Evolutionary conservation across 2,797 vertebrate species (phyloP), one percentile per base, ranked within the genome.

Genomic region (Labroides dimidiatus): DNA sequence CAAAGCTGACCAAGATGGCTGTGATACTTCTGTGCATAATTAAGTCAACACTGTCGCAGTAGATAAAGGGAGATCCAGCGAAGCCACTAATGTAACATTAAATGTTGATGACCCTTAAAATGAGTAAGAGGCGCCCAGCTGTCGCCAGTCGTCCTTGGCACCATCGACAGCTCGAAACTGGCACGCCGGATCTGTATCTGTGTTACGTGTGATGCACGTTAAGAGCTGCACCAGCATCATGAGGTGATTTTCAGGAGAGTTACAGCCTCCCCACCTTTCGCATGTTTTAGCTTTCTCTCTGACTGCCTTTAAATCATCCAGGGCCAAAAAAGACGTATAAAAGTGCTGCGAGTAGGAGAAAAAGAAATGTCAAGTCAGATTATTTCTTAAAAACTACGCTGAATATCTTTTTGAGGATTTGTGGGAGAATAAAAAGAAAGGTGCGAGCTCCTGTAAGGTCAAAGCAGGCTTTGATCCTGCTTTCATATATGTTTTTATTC

Each of bases 61-160:
- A 82, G 91, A 90, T 88, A 86, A 91, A 89, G 80, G 84, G 85
- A 82, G 79, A 80, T 64, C 79, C 82, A 75, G 78, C 44, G 77
- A 88, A 86, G 86, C 85, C 82, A 43, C 87, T 88, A 85, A 91
- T 88, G 78, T 89, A 84, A 82, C 83, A 92, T 91, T 91, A 92
- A 91, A 90, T 85, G 84, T 91, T 93, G 84, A 91, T 90, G 89
- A 91, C 88, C 88, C 88, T 88, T 90, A 87, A 90, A 90, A 87
- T 87, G 84, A 86, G 75, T 72, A 81, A 86, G 85, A 90, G 85
- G 83, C 47, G 48, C 67, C 80, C 89, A 89, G 89, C 91, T 91
- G 87, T 89, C 84, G 63, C 76, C 85, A 84, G 87, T 88, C 91
- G 85, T 89, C 84, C 82, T 79, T 75, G 77, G 84, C 80, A 78